These are phyloP conservation scores for Bombus superbus DNA, from an alignment of 1,140 invertebrate species.

Conservation along the genomic window DNA sequence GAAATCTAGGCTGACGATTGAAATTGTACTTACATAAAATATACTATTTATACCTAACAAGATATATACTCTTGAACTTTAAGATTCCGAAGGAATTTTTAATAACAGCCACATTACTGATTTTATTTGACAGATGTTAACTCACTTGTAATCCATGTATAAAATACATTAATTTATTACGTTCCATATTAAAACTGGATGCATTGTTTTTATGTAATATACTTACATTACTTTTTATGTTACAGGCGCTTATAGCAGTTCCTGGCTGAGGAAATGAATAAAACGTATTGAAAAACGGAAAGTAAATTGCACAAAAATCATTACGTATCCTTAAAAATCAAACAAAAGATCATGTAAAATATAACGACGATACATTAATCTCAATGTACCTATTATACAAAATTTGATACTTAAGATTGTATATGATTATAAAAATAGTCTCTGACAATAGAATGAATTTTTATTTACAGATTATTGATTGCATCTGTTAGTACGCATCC, in stretches of 20 bases:
- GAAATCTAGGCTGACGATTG: slow-evolving; percentile 73
- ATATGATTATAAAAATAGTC: not conserved
- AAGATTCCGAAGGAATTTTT: not conserved
- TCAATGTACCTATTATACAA: no score
- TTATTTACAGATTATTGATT: slow-evolving; percentile 28
- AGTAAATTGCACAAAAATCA: slow-evolving; percentile 22
- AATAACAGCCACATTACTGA: not conserved
- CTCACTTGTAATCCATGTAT: not conserved
- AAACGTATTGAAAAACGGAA: not conserved
- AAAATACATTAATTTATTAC: not conserved
- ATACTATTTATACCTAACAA: not conserved
- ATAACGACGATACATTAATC: no score
- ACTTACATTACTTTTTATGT: no score
- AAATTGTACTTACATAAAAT: not conserved
- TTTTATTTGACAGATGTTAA: not conserved
- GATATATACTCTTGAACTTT: not conserved
- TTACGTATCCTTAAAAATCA: not conserved
- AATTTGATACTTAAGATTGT: no score
- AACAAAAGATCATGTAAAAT: no score
- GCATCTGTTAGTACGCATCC: not conserved
- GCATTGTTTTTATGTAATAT: slow-evolving; percentile 9
- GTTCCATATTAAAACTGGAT: slow-evolving; percentile 26
- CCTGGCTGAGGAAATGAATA: slow-evolving; percentile 37
- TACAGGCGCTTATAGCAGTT: slow-evolving; percentile 42
- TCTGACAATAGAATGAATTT: not conserved